phyloP scores from a whole-genome alignment of 2,797 vertebrate species.

The Platalea minor region DNA sequence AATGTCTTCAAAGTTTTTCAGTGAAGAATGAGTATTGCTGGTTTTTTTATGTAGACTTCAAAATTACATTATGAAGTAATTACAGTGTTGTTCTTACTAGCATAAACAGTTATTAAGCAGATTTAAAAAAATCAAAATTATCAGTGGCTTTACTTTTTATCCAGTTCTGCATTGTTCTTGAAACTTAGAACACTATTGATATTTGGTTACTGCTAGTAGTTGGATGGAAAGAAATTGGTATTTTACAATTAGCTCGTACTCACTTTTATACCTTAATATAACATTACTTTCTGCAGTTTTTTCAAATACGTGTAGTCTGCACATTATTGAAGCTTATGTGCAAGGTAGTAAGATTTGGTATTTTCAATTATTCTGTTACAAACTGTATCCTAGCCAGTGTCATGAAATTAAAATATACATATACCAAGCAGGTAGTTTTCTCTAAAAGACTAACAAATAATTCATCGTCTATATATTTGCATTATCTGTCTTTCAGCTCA shows the following conservation, averaged over 20 bases:
- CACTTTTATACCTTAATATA: background rate
- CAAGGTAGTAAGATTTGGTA: background rate
- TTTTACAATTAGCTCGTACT: background rate
- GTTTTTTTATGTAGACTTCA: background rate
- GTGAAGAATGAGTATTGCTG: background rate
- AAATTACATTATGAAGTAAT: background rate
- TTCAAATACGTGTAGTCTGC: background rate
- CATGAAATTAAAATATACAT: background rate
- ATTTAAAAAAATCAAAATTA: background rate
- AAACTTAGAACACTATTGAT: background rate
- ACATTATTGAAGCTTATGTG: background rate
- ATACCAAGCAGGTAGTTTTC: background rate
- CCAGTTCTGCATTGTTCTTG: background rate
- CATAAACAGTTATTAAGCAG: background rate
- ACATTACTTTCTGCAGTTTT: background rate
- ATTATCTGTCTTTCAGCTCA: constrained; percentile 74
- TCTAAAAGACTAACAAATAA: background rate
- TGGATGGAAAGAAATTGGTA: background rate
- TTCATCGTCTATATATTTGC: background rate
- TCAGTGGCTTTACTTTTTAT: background rate
- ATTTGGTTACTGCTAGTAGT: background rate
- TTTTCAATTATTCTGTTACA: background rate
- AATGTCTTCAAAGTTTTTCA: background rate
- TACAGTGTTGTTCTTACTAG: background rate
- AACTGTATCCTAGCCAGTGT: background rate